Percentiles rank a stretch among this genome's conserved stretches.
These are phyloP conservation scores for Drosophila hydei DNA, from an alignment of 1,140 invertebrate species.

Conservation along the genomic window DNA sequence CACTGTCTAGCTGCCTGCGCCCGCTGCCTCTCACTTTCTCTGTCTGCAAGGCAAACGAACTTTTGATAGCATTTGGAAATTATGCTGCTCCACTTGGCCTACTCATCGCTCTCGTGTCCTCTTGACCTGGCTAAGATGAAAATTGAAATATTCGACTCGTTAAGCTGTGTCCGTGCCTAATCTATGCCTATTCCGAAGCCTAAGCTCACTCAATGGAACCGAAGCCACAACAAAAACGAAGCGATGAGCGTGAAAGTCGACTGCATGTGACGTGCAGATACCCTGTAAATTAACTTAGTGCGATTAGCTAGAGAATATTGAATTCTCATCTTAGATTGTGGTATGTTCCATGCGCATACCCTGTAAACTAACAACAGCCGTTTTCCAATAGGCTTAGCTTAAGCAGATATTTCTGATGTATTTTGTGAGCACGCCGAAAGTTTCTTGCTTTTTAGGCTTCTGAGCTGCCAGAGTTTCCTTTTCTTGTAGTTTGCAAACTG, in stretches of 20 bases:
- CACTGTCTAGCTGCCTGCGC: conserved; percentile 1
- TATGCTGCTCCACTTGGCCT: conserved; percentile 23
- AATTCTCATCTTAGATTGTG: too few species aligned
- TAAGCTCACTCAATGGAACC: conserved; percentile 12
- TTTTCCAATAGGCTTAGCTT: too few species aligned
- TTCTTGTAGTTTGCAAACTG: too few species aligned
- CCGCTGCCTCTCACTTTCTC: neutral
- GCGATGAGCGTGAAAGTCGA: neutral
- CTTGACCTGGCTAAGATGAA: conserved; percentile 45
- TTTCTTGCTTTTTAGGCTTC: too few species aligned
- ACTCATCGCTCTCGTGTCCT: conserved; percentile 31
- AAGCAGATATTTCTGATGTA: too few species aligned
- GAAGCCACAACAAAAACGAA: conserved; percentile 1
- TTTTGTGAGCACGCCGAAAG: too few species aligned
- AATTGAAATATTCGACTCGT: conserved; percentile 54
- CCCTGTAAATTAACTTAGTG: neutral
- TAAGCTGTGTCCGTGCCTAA: conserved; percentile 45
- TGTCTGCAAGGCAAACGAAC: conserved; percentile 33
- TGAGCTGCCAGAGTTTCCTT: too few species aligned
- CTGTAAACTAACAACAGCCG: too few species aligned
- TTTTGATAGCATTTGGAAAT: conserved; percentile 25
- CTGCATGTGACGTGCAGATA: neutral
- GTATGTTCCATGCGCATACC: too few species aligned
- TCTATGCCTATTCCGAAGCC: conserved; percentile 18
- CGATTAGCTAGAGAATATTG: too few species aligned